Conservation (phyloP, 1,140 invertebrate genomes). For the Andricus grossulariae region DNA sequence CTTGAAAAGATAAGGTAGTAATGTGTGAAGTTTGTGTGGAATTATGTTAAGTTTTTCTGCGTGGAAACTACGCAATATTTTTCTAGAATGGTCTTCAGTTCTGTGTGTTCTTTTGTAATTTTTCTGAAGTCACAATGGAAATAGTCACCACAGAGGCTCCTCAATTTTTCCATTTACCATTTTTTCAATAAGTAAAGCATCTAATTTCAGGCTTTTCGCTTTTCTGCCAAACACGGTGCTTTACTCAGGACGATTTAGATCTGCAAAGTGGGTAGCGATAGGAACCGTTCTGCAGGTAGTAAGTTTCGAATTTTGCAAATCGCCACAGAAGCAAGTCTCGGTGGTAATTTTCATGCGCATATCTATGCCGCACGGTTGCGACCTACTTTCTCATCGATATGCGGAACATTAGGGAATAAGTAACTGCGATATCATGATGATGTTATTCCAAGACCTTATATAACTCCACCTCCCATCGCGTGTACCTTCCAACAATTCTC, state of each 20-base stretch:
- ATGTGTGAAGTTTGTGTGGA: too few relatives aligned
- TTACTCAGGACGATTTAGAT: background rate
- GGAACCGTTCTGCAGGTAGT: slow-evolving; percentile 11
- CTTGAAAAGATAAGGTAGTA: too few relatives aligned
- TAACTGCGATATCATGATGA: slow-evolving; percentile 31
- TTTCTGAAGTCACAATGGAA: too few relatives aligned
- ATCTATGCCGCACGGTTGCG: slow-evolving; percentile 17
- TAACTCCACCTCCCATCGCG: background rate
- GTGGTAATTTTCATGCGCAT: slow-evolving; percentile 23
- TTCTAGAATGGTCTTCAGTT: too few relatives aligned
- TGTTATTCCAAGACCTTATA: slow-evolving; percentile 24
- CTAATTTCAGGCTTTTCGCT: too few relatives aligned
- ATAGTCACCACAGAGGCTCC: too few relatives aligned
- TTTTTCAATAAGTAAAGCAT: background rate
- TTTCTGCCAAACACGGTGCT: background rate
- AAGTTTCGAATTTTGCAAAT: slow-evolving; percentile 29
- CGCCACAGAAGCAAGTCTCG: slow-evolving; percentile 28
- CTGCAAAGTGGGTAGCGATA: slow-evolving; percentile 23
- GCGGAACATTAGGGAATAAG: slow-evolving; percentile 27
- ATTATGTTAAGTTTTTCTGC: too few relatives aligned
- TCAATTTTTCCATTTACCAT: too few relatives aligned
- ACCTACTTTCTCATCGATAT: slow-evolving; percentile 30
- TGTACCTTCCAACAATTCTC: background rate
- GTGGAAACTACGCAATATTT: too few relatives aligned
- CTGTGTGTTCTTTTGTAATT: background rate